Conservation (phyloP, 2,113 vertebrate species). For the Phalacrocorax pelagicus region DNA sequence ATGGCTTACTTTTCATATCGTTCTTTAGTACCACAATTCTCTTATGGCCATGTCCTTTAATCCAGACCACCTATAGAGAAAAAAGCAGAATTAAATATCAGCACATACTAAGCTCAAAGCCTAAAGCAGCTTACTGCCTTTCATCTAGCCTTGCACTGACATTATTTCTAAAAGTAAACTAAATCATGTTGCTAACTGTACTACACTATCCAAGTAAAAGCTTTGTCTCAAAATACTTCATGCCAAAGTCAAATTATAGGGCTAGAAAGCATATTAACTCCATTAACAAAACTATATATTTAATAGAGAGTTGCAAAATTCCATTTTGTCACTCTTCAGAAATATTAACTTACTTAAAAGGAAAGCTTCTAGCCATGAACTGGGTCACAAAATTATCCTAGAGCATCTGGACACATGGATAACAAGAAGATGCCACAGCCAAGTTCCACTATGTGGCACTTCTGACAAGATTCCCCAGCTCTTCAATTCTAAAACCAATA, state of each 20-base stretch:
- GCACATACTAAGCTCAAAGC: neutral
- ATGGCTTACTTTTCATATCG: constrained; percentile 93
- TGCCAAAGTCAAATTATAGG: neutral
- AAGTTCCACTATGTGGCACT: neutral
- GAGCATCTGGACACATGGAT: neutral
- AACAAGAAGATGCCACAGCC: neutral
- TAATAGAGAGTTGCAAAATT: neutral
- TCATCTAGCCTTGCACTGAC: neutral
- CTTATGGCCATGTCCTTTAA: constrained; percentile 98
- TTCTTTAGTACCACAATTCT: constrained; percentile 98
- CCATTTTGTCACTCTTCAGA: neutral
- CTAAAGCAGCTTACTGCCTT: neutral
- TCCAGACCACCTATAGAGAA: constrained; percentile 90
- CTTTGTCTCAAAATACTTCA: neutral
- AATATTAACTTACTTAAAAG: neutral
- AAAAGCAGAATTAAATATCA: neutral
- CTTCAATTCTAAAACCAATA: neutral
- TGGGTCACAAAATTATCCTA: neutral
- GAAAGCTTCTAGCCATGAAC: neutral
- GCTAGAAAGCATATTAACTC: neutral
- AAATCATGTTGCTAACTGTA: neutral
- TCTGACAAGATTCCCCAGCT: neutral
- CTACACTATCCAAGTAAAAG: neutral
- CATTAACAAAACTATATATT: neutral
- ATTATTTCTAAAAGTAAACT: neutral